These are phyloP conservation scores for Acanthosoma haemorrhoidale DNA, from an alignment of 2,888 invertebrate species.

Conservation along the genomic window DNA sequence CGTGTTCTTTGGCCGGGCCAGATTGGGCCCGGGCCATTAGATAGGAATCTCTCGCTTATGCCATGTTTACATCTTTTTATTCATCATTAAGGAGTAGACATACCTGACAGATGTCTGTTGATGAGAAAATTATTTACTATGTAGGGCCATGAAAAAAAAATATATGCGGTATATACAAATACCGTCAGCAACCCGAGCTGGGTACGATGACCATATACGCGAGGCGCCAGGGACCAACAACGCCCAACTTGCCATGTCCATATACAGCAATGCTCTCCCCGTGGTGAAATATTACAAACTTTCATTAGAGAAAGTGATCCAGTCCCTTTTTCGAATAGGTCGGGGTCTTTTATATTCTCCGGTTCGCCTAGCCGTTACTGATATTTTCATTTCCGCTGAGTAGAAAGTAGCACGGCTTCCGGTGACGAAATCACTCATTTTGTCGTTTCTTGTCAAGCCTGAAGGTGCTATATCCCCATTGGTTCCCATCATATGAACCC, in stretches of 20 bases:
- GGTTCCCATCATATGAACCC: no score
- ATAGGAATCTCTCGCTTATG: background rate
- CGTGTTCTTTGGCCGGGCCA: background rate
- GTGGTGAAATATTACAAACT: background rate
- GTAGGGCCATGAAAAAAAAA: no score
- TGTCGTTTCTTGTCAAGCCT: no score
- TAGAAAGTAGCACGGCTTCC: background rate
- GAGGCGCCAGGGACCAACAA: background rate
- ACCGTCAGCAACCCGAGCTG: no score
- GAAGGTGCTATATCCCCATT: no score
- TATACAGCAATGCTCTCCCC: background rate
- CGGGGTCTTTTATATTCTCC: background rate
- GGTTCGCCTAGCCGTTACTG: background rate
- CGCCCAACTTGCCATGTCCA: background rate
- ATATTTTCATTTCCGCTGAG: background rate
- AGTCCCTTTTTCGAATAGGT: background rate
- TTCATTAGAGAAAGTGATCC: constrained; percentile 1
- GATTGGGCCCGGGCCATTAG: background rate
- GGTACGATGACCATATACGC: no score
- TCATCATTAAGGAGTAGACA: no score
- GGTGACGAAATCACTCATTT: no score
- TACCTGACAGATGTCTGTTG: no score
- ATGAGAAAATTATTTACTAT: no score
- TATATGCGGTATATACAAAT: no score
- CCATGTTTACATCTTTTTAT: background rate